These are phyloP conservation scores for Caenorhabditis zanzibari DNA, from an alignment of 2,888 invertebrate genomes.

Conservation along the genomic window DNA sequence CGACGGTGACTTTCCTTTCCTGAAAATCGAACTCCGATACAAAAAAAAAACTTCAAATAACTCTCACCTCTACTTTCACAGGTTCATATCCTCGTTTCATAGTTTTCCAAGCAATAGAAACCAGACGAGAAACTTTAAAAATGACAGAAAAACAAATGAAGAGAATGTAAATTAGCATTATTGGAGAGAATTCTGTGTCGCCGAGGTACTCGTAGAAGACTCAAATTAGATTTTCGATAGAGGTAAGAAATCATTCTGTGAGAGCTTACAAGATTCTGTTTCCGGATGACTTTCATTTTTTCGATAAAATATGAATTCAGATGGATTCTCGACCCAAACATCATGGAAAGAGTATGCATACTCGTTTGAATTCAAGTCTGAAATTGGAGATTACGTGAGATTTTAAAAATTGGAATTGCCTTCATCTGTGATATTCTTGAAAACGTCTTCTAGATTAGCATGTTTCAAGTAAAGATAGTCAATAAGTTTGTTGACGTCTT, in stretches of 20 bases:
- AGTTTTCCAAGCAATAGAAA: neutral
- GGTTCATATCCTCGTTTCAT: constrained; percentile 28
- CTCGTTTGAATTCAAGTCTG: neutral
- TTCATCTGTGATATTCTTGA: too few species aligned
- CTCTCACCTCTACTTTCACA: neutral
- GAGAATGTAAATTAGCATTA: constrained; percentile 38
- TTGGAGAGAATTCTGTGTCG: neutral
- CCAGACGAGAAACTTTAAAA: constrained; percentile 34
- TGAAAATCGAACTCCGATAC: neutral
- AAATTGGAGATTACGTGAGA: neutral
- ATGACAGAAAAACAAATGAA: constrained; percentile 45
- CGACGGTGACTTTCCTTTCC: neutral
- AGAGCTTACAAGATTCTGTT: neutral
- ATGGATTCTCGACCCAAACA: constrained; percentile 49
- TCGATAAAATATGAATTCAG: neutral
- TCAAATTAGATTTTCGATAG: constrained; percentile 16
- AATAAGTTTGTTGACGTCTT: neutral
- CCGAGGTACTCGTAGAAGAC: neutral
- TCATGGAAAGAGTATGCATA: neutral
- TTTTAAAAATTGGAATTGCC: neutral
- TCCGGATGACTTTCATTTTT: neutral
- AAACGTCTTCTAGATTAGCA: too few species aligned
- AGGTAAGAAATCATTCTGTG: neutral
- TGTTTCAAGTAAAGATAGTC: neutral
- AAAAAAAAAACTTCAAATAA: neutral